Evolutionary conservation across 2,113 vertebrate genomes (phyloP), one percentile per base, ranked within the genome.

Genomic region (Anguilla rostrata): DNA sequence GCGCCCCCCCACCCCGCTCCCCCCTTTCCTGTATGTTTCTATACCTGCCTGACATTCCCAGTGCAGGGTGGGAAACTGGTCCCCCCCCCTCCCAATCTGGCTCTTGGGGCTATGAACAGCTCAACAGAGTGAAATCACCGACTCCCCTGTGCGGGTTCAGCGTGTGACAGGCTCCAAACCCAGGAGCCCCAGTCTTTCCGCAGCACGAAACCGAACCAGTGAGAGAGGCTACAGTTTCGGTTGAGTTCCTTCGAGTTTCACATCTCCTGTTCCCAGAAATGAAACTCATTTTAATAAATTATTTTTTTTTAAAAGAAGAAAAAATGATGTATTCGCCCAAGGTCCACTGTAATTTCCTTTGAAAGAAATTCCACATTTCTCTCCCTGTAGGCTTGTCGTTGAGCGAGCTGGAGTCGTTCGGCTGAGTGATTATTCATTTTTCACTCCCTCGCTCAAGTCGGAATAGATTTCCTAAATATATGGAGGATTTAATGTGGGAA

Each of bases 41-140:
- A 22, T 88, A 85, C 92, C 92, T 75, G 71, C 92, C 91, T 84
- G 88, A 90, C 87, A 89, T 88, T 91, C 90, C 89, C 89, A 71
- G 83, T 87, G 86, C 22, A 83, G 93, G 89, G 91, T 90, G 86
- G 0, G 53, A 87, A 89, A 83, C 86, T 87, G 90, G 85, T 84
- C 20, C 86, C 87, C 90, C 90, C 20, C 26, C 86, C 85, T 89
- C 90, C 29, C 86, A 34, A 34, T 86, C 89, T 89, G 91, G 90
- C 90, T 87, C 26, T 83, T 5, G 18, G 84, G 83, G 40, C 87
- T 83, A 20, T 84, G 49, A 46, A 84, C 82, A 53, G 81, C 85
- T 90, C 88, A 90, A 87, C 87, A 88, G 88, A 88, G 84, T 95
- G 93, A 94, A 90, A 88, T 95, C 92, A 95, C 93, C 87, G 82